Evolutionary conservation across 2,888 invertebrate genomes (phyloP).

Genomic region (Sarcophaga carnaria): DNA sequence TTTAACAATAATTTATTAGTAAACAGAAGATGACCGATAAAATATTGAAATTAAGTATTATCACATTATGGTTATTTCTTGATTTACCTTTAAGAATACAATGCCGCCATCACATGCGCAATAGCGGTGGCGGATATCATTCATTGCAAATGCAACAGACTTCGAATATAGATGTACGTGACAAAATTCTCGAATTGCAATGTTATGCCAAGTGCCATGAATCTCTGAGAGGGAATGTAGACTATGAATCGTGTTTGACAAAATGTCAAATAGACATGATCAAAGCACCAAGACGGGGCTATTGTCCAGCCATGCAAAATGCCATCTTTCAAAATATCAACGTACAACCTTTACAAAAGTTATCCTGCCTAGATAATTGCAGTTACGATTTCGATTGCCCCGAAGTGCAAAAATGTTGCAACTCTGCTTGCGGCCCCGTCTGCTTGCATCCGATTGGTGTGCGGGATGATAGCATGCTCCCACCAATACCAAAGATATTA

Average conservation of each 20-base stretch:
- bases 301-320: conserved; percentile 75
- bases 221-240: conserved; percentile 33
- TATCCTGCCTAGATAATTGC: conserved; percentile 79
- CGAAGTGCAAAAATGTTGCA: conserved; percentile 87
- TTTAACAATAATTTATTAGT: conserved; percentile 7
- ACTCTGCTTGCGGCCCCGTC: conserved; percentile 86
- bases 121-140: conserved; percentile 52
- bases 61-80: conserved; percentile 58
- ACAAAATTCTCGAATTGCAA: conserved; percentile 79
- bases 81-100: conserved; percentile 51
- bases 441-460: conserved; percentile 86
- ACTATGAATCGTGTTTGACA: conserved; percentile 73
- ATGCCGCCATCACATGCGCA: conserved; percentile 60
- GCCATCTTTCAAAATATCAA: conserved; percentile 67
- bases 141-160: conserved; percentile 60
- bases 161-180: conserved; percentile 76
- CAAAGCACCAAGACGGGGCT: conserved; percentile 76
- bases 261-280: conserved; percentile 76
- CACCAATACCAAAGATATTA: conserved; percentile 85
- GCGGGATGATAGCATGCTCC: conserved; percentile 83
- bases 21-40: conserved; percentile 51
- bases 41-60: conserved; percentile 50
- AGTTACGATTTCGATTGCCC: conserved; percentile 86
- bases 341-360: conserved; percentile 71
- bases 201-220: conserved; percentile 78